A percentile compares a stretch with the other conserved stretches of the same genome.
Evolutionary conservation across 1,140 invertebrate genomes (phyloP).

Genomic region (Bombyx mandarina): DNA sequence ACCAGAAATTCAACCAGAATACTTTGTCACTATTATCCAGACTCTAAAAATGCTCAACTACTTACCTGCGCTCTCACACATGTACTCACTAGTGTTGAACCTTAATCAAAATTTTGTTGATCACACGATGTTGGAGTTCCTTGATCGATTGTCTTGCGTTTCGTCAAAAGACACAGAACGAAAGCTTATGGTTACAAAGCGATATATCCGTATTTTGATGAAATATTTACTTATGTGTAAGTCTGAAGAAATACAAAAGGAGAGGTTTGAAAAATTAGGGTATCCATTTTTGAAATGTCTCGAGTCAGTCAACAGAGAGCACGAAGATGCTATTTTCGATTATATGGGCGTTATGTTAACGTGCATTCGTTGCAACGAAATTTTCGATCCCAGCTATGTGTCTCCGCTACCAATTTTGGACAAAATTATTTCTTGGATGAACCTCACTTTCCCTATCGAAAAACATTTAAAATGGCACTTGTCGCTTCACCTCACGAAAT

Average conservation of each 20-base stretch:
- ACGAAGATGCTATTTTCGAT: slow-evolving; percentile 2
- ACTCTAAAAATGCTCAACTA: slow-evolving; percentile 15
- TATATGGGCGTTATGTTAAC: slow-evolving; percentile 17
- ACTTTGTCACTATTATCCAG: slow-evolving; percentile 23
- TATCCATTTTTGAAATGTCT: slow-evolving; percentile 21
- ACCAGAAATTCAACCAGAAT: slow-evolving; percentile 25
- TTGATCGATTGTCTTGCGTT: slow-evolving; percentile 3
- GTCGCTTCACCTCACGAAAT: slow-evolving; percentile 35
- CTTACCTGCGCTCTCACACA: slow-evolving; percentile 10
- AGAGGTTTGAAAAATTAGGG: slow-evolving; percentile 24
- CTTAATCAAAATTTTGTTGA: slow-evolving; percentile 23
- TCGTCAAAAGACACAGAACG: not conserved
- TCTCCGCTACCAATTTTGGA: slow-evolving; percentile 30
- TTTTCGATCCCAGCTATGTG: slow-evolving; percentile 25
- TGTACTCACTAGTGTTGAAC: slow-evolving; percentile 25
- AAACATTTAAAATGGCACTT: slow-evolving; percentile 27
- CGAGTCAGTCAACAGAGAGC: not conserved
- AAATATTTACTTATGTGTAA: slow-evolving; percentile 33
- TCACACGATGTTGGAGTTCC: slow-evolving; percentile 5
- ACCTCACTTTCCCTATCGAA: slow-evolving; percentile 25
- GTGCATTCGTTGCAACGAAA: slow-evolving; percentile 33
- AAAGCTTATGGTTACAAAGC: not conserved
- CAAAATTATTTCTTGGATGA: slow-evolving; percentile 22
- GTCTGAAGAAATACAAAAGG: slow-evolving; percentile 21
- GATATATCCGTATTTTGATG: slow-evolving; percentile 27